Conservation (phyloP, 37 sponge, comb jelly and placozoan species). For the Dysidea cf. avara region DNA sequence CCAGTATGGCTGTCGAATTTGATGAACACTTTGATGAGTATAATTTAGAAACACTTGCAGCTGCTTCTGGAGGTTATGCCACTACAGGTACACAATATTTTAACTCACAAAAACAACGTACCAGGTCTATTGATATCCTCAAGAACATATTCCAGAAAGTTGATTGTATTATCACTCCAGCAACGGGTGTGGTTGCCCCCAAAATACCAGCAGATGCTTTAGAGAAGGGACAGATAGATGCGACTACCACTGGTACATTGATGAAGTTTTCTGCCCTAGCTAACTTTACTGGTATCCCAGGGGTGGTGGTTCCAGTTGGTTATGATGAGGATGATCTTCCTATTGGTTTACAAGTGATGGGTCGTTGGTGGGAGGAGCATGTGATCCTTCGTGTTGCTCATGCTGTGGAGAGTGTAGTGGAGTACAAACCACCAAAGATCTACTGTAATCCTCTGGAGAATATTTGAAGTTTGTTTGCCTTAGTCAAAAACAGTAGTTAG, state of each 20-base stretch:
- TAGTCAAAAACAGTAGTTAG: too few relatives aligned
- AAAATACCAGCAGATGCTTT: constrained; percentile 34
- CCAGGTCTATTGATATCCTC: constrained; percentile 25
- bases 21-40: constrained; percentile 59
- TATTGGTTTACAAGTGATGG: constrained; percentile 84
- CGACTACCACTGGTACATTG: constrained; percentile 12
- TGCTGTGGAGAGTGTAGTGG: constrained; percentile 85
- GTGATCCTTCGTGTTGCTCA: constrained; percentile 66
- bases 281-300: constrained; percentile 74
- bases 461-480: too few relatives aligned
- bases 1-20: constrained; percentile 22
- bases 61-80: neutral
- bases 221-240: constrained; percentile 34
- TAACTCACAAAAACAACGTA: constrained; percentile 42
- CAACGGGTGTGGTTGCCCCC: constrained; percentile 52
- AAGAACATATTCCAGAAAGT: constrained; percentile 21
- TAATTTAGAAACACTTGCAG: constrained; percentile 58
- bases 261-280: constrained; percentile 58
- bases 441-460: too few relatives aligned
- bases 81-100: constrained; percentile 11
- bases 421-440: too few relatives aligned
- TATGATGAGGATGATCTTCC: constrained; percentile 62
- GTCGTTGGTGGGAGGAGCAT: constrained; percentile 81
- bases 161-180: constrained; percentile 59
- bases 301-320: constrained; percentile 69